phyloP scores from a whole-genome alignment of 2,113 vertebrate species.

The Dascyllus trimaculatus region DNA sequence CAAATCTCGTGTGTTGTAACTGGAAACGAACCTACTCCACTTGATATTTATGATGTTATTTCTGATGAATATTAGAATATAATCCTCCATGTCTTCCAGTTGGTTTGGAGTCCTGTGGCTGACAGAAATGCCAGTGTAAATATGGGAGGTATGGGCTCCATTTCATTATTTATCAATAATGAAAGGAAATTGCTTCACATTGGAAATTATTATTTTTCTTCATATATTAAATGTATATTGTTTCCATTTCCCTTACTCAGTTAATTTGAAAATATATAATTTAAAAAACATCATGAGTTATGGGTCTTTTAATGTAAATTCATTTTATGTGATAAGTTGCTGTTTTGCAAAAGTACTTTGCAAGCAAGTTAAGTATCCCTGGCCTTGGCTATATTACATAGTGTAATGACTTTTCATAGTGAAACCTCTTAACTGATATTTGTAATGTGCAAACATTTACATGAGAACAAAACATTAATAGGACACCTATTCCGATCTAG shows the following conservation, averaged over 20 bases:
- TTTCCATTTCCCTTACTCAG: too few species aligned
- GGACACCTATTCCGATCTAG: background rate
- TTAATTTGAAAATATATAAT: too few species aligned
- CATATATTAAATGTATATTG: too few species aligned
- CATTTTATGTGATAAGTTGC: too few species aligned
- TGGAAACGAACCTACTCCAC: conserved; percentile 41
- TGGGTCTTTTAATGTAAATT: too few species aligned
- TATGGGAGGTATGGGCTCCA: background rate
- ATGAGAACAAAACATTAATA: background rate
- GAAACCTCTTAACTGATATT: background rate
- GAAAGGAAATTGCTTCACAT: too few species aligned
- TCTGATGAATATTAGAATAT: conserved; percentile 36
- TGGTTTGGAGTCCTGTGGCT: conserved; percentile 38
- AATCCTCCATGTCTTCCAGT: conserved; percentile 30
- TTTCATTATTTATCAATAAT: too few species aligned
- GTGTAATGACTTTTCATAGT: background rate
- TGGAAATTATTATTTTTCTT: too few species aligned
- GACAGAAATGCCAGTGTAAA: conserved; percentile 38
- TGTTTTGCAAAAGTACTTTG: too few species aligned
- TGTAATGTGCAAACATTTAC: background rate
- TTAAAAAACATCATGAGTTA: too few species aligned
- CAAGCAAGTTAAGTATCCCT: too few species aligned
- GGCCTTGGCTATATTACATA: background rate
- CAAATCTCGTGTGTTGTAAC: conserved; percentile 56
- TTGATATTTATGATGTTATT: conserved; percentile 44